Conservation (phyloP, 2,113 vertebrate genomes). For the Ranitomeya imitator region DNA sequence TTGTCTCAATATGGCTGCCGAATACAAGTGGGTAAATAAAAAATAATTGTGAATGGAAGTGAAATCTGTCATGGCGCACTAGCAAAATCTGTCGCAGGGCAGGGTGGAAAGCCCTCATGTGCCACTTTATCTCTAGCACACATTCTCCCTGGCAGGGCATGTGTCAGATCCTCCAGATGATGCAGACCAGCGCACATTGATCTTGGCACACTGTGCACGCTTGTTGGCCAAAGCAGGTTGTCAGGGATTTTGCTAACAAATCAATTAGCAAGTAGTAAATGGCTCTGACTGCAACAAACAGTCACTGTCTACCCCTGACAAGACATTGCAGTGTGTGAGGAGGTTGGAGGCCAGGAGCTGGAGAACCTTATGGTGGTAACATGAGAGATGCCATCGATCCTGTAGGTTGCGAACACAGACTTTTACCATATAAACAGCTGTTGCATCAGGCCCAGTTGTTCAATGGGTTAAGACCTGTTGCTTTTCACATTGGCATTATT, state of each 20-base stretch:
- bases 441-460: background rate
- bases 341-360: background rate
- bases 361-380: background rate
- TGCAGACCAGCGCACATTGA: conserved; percentile 73
- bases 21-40: background rate
- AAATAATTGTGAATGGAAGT: background rate
- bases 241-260: conserved; percentile 69
- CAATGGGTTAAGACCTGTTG: conserved; percentile 1
- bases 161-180: conserved; percentile 67
- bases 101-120: conserved; percentile 19
- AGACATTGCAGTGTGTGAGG: no score
- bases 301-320: background rate
- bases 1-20: background rate
- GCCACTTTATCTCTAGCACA: conserved; percentile 62
- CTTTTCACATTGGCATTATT: conserved; percentile 10
- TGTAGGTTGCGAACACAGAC: background rate
- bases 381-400: conserved; percentile 9
- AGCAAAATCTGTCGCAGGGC: background rate
- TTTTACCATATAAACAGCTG: background rate
- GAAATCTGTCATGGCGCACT: conserved; percentile 9
- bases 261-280: conserved; percentile 72
- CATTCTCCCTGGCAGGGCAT: conserved; percentile 70
- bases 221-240: conserved; percentile 64
- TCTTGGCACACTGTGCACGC: conserved; percentile 69
- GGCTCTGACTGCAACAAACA: conserved; percentile 55